Evolutionary conservation across 2,888 invertebrate species (phyloP), one percentile per base, ranked within the genome.

Genomic region (Macrophya alboannulata): DNA sequence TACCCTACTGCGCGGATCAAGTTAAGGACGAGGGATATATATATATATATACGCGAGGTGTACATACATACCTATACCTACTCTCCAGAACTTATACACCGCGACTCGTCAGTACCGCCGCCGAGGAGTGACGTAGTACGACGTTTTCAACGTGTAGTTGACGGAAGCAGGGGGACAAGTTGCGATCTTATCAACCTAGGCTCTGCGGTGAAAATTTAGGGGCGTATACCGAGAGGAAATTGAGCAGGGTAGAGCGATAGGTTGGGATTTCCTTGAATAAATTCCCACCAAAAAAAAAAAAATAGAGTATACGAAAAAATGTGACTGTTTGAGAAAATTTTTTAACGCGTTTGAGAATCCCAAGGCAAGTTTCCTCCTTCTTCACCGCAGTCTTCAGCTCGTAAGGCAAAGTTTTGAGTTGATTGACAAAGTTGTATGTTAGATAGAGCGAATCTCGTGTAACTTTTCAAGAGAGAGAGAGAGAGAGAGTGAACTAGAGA

Each of bases 111-210:
- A 55, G 31, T 55, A 12, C n/a, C 21, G 21, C n/a, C 21, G n/a
- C 55, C 6, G 77, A 51, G 51, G 77, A 51, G 51, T 77, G 74
- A 74, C 74, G 21, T 74, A 48, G 25, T 17, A 37, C 31, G 55
- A 51, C 51, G 55, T 51, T 77, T 55, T 55, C 51, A 51, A 51
- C 77, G 10, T 77, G n/a, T n/a, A 17, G 68, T 68, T 37, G 40
- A 59, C 83, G 83, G 83, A 65, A 68, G 37, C 68, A n/a, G 55
- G 83, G 83, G 83, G 83, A 83, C 83, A 83, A 83, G 83, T 83
- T 83, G 83, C 51, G 48, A 68, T 83, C 71, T 65, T 68, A 68
- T 83, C 65, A 25, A 40, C 48, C 21, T n/a, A n/a, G 43, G 81
- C 62, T 48, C 9, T 68, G 68, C 17, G 83, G 68, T 45, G 21